Conservation (phyloP, 1,140 invertebrate species). For the Schmidtea mediterranea region DNA sequence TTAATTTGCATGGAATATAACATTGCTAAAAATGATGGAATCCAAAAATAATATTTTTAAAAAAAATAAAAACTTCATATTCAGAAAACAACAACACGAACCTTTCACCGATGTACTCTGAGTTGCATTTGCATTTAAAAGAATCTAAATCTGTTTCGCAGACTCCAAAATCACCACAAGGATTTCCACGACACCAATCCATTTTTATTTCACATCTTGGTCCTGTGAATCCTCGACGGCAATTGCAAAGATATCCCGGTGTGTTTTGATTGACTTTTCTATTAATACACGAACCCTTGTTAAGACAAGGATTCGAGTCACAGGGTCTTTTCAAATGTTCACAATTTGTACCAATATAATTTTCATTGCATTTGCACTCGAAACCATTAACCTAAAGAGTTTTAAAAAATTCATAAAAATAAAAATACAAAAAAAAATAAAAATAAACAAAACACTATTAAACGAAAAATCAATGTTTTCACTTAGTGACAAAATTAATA, state of each 20-base stretch:
- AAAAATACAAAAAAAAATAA: too few relatives aligned
- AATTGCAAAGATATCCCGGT: conserved; percentile 14
- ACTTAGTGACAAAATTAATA: too few relatives aligned
- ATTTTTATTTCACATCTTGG: conserved; percentile 37
- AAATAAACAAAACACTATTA: too few relatives aligned
- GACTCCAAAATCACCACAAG: conserved; percentile 18
- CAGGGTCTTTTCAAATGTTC: conserved; percentile 15
- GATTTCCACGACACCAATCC: conserved; percentile 16
- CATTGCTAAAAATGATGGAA: too few relatives aligned
- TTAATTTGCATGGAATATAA: too few relatives aligned
- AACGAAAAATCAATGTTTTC: too few relatives aligned
- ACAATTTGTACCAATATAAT: conserved; percentile 10
- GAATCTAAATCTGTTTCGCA: conserved; percentile 15
- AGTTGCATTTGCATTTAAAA: conserved; percentile 54
- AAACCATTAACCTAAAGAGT: too few relatives aligned
- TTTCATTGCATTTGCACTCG: too few relatives aligned
- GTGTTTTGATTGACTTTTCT: conserved; percentile 5
- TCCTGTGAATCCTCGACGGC: conserved; percentile 53
- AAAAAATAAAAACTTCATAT: too few relatives aligned
- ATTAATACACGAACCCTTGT: conserved; percentile 12
- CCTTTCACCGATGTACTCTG: conserved; percentile 45
- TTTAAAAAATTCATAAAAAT: too few relatives aligned
- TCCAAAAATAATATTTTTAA: too few relatives aligned
- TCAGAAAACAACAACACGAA: too few relatives aligned
- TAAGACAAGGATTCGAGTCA: conserved; percentile 8